A percentile compares a stretch with the other conserved stretches of the same genome.
These are phyloP conservation scores for Chelonia mydas DNA, from an alignment of 2,797 vertebrate species.

Conservation along the genomic window DNA sequence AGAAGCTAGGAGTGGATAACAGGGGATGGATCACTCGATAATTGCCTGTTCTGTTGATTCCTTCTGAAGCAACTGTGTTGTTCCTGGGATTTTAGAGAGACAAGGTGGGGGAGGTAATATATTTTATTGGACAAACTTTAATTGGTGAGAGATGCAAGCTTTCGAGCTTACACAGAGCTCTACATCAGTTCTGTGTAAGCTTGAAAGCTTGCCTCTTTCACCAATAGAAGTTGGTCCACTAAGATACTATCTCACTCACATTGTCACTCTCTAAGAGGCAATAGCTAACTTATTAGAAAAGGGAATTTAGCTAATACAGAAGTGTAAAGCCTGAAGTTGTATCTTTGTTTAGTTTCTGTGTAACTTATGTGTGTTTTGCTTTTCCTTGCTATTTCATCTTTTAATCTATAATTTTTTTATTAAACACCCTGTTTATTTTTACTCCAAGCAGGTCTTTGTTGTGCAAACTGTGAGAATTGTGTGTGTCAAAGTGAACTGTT, in stretches of 20 bases:
- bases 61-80: background rate
- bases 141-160: background rate
- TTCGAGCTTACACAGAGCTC: background rate
- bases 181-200: background rate
- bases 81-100: background rate
- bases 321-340: background rate
- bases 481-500: background rate
- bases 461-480: background rate
- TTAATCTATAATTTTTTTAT: too few relatives aligned
- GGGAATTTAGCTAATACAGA: background rate
- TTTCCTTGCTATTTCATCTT: too few relatives aligned
- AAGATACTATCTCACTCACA: background rate
- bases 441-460: too few relatives aligned
- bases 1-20: too few relatives aligned
- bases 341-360: background rate
- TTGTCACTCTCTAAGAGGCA: background rate
- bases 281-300: background rate
- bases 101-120: background rate
- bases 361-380: too few relatives aligned
- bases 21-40: too few relatives aligned
- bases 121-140: background rate
- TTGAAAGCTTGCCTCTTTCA: background rate
- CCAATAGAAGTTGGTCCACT: background rate
- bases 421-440: too few relatives aligned
- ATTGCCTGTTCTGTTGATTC: too few relatives aligned